Evolutionary conservation across 2,888 invertebrate genomes (phyloP).

Genomic region (Aporophyla nigra): DNA sequence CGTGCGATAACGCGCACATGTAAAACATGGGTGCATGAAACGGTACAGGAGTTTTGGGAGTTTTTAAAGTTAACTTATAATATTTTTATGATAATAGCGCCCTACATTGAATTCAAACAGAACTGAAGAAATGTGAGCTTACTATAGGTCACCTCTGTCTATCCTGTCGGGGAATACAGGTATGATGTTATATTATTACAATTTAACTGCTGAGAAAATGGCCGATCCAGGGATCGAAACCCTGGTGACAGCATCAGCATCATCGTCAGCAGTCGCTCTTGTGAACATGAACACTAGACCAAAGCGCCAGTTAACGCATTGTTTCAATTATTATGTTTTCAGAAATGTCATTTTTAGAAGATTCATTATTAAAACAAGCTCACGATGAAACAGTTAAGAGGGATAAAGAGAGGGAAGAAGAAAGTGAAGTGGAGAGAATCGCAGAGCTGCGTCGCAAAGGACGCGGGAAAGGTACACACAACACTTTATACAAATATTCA

Average conservation of each 20-base stretch:
- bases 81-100: background rate
- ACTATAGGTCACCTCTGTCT: background rate
- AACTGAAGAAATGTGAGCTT: background rate
- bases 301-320: background rate
- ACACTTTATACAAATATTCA: no score
- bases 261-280: background rate
- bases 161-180: background rate
- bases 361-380: constrained; percentile 91
- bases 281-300: background rate
- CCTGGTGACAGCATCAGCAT: background rate
- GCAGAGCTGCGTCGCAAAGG: constrained; percentile 86
- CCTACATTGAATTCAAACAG: background rate
- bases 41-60: no score
- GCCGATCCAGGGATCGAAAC: background rate
- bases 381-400: constrained; percentile 84
- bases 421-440: constrained; percentile 84
- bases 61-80: no score
- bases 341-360: constrained; percentile 91
- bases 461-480: constrained; percentile 82
- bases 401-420: constrained; percentile 77
- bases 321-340: constrained; percentile 60
- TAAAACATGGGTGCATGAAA: background rate
- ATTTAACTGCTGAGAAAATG: background rate
- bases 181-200: background rate
- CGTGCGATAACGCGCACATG: background rate